These are phyloP conservation scores for Drosophila tsacasi DNA, from an alignment of 1,140 invertebrate genomes.

Conservation along the genomic window DNA sequence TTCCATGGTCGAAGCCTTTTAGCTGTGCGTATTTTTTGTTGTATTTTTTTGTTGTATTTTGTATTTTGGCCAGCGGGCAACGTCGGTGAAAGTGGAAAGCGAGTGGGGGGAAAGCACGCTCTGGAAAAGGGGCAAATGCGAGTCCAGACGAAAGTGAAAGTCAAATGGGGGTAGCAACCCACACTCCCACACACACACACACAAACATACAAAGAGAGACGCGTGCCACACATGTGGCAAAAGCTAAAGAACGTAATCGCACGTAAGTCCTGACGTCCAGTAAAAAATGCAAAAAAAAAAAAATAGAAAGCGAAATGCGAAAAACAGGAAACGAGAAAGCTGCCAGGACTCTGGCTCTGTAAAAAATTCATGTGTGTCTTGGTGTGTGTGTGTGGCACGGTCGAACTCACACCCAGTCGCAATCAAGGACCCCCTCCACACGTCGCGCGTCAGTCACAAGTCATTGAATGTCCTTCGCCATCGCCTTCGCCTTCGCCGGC, in stretches of 20 bases:
- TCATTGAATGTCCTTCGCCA: slow-evolving; percentile 56
- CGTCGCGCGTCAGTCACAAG: slow-evolving; percentile 55
- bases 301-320: slow-evolving; percentile 42
- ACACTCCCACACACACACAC: slow-evolving; percentile 15
- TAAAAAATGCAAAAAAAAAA: slow-evolving; percentile 74
- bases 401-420: slow-evolving; percentile 46
- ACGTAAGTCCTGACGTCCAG: slow-evolving; percentile 80
- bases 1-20: not conserved
- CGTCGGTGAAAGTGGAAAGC: slow-evolving; percentile 26
- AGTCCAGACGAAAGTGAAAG: slow-evolving; percentile 73
- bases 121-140: slow-evolving; percentile 46
- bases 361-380: slow-evolving; percentile 73
- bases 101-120: not conserved
- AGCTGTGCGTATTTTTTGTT: not conserved
- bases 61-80: slow-evolving; percentile 57
- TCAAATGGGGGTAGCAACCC: slow-evolving; percentile 74
- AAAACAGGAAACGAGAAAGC: slow-evolving; percentile 69
- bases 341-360: slow-evolving; percentile 51
- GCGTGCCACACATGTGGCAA: slow-evolving; percentile 48
- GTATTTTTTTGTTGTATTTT: not conserved
- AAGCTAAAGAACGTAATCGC: slow-evolving; percentile 77
- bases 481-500: slow-evolving; percentile 51
- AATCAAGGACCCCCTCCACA: slow-evolving; percentile 11
- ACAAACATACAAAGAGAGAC: slow-evolving; percentile 11
- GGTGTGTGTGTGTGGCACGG: slow-evolving; percentile 42